A percentile compares a stretch with the other conserved stretches of the same genome.
Evolutionary conservation across 2,888 invertebrate genomes (phyloP).

Genomic region (Megalurothrips usitatus): DNA sequence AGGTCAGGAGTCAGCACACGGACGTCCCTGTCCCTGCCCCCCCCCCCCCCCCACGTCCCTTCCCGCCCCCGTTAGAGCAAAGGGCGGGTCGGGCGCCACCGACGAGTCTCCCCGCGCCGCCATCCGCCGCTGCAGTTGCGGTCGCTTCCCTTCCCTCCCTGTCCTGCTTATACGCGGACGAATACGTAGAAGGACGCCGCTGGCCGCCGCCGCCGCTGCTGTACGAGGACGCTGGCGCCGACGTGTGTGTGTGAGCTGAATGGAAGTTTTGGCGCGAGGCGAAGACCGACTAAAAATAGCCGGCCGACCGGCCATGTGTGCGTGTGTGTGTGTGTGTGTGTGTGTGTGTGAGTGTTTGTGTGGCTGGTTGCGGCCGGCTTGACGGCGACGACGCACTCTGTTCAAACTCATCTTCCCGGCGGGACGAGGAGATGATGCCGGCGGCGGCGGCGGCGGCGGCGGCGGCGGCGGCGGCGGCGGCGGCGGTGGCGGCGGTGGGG

Average conservation of each 20-base stretch:
- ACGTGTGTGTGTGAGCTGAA: no score
- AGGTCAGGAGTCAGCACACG: no score
- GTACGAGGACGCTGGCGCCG: no score
- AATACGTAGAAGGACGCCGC: no score
- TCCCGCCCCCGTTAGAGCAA: constrained; percentile 29
- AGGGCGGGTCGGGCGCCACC: no score
- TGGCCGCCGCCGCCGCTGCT: no score
- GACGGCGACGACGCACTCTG: constrained; percentile 28
- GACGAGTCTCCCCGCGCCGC: no score
- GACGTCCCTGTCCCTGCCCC: not conserved
- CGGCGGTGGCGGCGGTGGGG: not conserved
- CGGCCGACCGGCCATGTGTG: constrained; percentile 19
- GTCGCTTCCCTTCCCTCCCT: no score
- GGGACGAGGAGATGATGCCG: constrained; percentile 34
- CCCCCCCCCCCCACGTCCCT: constrained; percentile 22
- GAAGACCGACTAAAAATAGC: constrained; percentile 27
- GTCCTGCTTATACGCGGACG: no score
- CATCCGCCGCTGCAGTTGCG: constrained; percentile 29
- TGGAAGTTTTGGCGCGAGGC: constrained; percentile 32
- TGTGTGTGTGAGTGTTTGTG: constrained; percentile 29
- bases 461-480: constrained; percentile 29
- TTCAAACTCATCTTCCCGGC: constrained; percentile 35
- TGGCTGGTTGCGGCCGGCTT: constrained; percentile 25
- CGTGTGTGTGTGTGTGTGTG: constrained; percentile 32
- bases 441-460: constrained; percentile 35